Evolutionary conservation across 1,140 invertebrate genomes (phyloP), one percentile per base, ranked within the genome.

Genomic region (Lycorma delicatula): DNA sequence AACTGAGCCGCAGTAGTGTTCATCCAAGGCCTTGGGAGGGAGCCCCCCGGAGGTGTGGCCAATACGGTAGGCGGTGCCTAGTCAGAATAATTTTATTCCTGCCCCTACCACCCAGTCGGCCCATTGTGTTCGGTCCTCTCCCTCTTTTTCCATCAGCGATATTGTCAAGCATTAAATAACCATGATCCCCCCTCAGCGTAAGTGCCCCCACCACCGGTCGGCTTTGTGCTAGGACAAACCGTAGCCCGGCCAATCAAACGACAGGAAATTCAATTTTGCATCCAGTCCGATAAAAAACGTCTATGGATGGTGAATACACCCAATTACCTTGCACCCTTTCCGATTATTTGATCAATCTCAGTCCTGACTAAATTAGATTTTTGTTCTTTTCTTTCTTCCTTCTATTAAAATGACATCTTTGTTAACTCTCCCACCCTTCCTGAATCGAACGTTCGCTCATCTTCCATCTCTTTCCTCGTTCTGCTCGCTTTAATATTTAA

Each of bases 391-490:
- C 20, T 46, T 22, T 56, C 28, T 27, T 46, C 28, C 54, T 38
- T 27, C 41, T 28, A 20, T 44, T 22, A 44, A 48, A 57, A 23
- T 57, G 56, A 57, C 56, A 57, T 57, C 56, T 57, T 57, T 57
- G 56, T 57, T 57, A 56, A 41, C 28, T 29, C 20, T 9, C 9
- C 20, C 25, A 20, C 44, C 23, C 20, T 51, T 11, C n/a, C 29
- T 55, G 16, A 5, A 7, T 22, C 41, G 23, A 18, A 9, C 5
- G 3, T 20, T 44, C 41, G 18, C 13, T 44, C 16, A 16, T 44
- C 41, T 22, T 44, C n/a, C 36, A 20, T 18, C 41, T 44, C 2
- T 18, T 38, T 44, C 41, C 13, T 44, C 41, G 6, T 44, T 18
- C 2, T 18, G 41, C 41, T 44, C 13, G n/a, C n/a, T n/a, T n/a